These are phyloP conservation scores for Drosophila fuyamai DNA, from an alignment of 1,140 invertebrate genomes.

Conservation along the genomic window DNA sequence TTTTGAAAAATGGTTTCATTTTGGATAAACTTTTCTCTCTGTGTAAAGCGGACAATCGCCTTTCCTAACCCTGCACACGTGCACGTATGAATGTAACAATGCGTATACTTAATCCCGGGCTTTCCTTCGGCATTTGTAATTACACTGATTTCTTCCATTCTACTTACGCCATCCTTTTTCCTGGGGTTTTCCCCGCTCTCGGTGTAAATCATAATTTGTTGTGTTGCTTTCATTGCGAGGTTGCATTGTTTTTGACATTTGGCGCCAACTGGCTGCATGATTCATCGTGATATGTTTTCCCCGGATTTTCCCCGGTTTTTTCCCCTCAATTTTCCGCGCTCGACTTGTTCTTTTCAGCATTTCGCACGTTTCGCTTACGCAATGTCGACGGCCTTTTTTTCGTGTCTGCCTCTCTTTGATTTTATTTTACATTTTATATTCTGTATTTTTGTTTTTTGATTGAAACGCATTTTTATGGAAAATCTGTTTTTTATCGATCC, in stretches of 20 bases:
- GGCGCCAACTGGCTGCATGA: slow-evolving; percentile 79
- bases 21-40: neutral
- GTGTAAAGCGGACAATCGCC: slow-evolving; percentile 18
- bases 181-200: neutral
- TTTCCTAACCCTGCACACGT: slow-evolving; percentile 32
- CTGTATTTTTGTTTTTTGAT: slow-evolving; percentile 49
- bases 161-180: slow-evolving; percentile 5
- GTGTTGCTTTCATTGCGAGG: slow-evolving; percentile 36
- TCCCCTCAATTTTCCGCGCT: slow-evolving; percentile 8
- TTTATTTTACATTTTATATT: slow-evolving; percentile 9
- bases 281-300: slow-evolving; percentile 64
- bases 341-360: slow-evolving; percentile 23
- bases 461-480: slow-evolving; percentile 76
- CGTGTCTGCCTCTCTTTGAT: slow-evolving; percentile 18
- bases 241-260: slow-evolving; percentile 79
- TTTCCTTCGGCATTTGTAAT: slow-evolving; percentile 53
- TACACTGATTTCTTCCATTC: slow-evolving; percentile 61
- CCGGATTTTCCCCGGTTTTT: slow-evolving; percentile 9
- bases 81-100: slow-evolving; percentile 49
- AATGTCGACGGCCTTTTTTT: slow-evolving; percentile 47
- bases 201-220: slow-evolving; percentile 72
- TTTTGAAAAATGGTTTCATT: no score
- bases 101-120: slow-evolving; percentile 41
- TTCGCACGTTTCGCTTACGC: slow-evolving; percentile 68
- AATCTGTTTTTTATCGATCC: slow-evolving; percentile 80